Evolutionary conservation across 2,888 invertebrate species (phyloP), one percentile per base, ranked within the genome.

Genomic region (Lasioglossum zephyrum): DNA sequence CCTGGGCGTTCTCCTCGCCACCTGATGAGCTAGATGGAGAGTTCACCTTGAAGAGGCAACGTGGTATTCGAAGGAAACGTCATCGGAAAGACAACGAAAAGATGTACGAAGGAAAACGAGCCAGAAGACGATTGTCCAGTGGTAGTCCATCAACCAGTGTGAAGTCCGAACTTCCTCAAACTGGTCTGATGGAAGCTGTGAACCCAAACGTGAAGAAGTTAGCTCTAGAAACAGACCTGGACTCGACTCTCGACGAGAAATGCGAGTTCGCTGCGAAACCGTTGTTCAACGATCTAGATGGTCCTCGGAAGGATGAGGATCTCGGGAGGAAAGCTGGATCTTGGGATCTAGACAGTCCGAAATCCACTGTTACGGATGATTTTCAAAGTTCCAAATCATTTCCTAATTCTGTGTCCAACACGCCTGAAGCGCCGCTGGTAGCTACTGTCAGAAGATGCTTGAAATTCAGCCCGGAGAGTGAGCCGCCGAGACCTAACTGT

Each of bases 361-460:
- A 94, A 60, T 95, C 95, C 0, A 93, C 93, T 4, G 73, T 94
- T 75, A 93, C 92, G 73, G 94, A 94, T 66, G 94, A 94, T 60
- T 92, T 94, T 84, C 93, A 92, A 0, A 94, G 93, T 49, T 93
- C 94, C 8, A 94, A 94, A 69, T 94, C 94, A n/a, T 94, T 93
- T 73, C 75, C 92, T 16, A 93, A 92, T 73, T 94, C 94, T 4
- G 85, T 92, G 8, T 92, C 91, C 22, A 92, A 92, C 49, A 95
- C 94, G 0, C 94, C 95, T 18, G 95, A 95, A 75, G 93, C 94
- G 0, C 95, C 95, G 4, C 84, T 95, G 36, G 93, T 95, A 9
- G 95, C 95, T 0, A 95, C 95, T 6, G 95, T 95, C 47, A 91
- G 95, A 47, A 91, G 95, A 49, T 95, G 95, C 77, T 86, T 95